These are phyloP conservation scores for Orestias chungarensis DNA, from an alignment of 2,797 vertebrate genomes.

Conservation along the genomic window DNA sequence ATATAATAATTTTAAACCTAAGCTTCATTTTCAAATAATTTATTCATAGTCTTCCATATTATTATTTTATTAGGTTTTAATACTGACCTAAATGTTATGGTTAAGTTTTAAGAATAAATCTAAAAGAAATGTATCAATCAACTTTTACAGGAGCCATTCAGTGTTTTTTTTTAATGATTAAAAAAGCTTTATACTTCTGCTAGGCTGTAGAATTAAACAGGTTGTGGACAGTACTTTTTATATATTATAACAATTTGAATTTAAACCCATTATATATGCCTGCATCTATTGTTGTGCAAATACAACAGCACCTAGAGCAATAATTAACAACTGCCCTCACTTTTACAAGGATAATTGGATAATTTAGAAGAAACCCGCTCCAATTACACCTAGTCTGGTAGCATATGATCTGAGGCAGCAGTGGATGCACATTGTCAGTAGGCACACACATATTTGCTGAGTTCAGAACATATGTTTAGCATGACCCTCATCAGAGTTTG, in stretches of 20 bases:
- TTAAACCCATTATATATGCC: slow-evolving; percentile 11
- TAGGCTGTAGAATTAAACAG: slow-evolving; percentile 46
- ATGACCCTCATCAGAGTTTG: slow-evolving; percentile 68
- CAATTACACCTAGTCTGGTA: slow-evolving; percentile 34
- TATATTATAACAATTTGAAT: slow-evolving; percentile 13
- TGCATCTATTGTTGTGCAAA: slow-evolving; percentile 38
- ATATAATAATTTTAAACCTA: slow-evolving; percentile 12
- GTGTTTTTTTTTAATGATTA: slow-evolving; percentile 22
- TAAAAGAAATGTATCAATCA: not conserved
- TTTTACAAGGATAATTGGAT: slow-evolving; percentile 72
- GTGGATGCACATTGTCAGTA: slow-evolving; percentile 14
- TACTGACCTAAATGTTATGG: slow-evolving; percentile 1
- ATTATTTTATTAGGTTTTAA: slow-evolving; percentile 6
- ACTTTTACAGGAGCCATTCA: slow-evolving; percentile 15
- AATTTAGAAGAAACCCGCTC: slow-evolving; percentile 65
- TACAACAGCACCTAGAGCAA: slow-evolving; percentile 59
- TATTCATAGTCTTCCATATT: slow-evolving; percentile 6
- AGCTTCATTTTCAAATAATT: slow-evolving; percentile 6
- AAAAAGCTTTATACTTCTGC: slow-evolving; percentile 25
- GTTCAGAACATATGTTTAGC: slow-evolving; percentile 50
- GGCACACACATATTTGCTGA: slow-evolving; percentile 37
- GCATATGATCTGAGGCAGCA: slow-evolving; percentile 40
- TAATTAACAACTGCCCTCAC: slow-evolving; percentile 58
- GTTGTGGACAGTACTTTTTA: slow-evolving; percentile 8
- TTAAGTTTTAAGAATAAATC: not conserved